phyloP scores from a whole-genome alignment of 2,113 vertebrate genomes.

The Leuciscus idus region DNA sequence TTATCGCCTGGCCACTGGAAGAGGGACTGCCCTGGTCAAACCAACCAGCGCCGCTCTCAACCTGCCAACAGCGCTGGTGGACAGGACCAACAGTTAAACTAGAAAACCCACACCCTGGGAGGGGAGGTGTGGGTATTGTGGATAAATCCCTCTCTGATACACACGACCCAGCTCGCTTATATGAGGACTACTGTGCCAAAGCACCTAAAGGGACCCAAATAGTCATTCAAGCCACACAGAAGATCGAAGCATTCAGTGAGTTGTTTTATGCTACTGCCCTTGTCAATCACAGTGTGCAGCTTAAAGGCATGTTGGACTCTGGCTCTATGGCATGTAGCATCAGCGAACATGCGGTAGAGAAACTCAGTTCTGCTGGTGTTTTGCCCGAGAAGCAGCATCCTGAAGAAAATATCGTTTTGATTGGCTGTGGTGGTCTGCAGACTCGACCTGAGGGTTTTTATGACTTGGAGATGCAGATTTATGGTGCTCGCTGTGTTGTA shows the following conservation, averaged over 20 bases:
- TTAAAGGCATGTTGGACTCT: constrained; percentile 47
- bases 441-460: background rate
- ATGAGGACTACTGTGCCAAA: constrained; percentile 5
- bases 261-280: constrained; percentile 51
- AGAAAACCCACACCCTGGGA: constrained; percentile 17
- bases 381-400: too few species aligned
- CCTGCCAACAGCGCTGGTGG: background rate
- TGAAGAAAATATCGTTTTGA: too few species aligned
- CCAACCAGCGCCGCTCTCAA: background rate
- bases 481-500: too few species aligned
- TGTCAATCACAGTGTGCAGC: background rate
- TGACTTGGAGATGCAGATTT: background rate
- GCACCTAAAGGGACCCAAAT: background rate
- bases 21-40: constrained; percentile 28
- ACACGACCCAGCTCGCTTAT: constrained; percentile 19
- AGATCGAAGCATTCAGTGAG: background rate
- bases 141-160: constrained; percentile 2
- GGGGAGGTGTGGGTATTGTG: constrained; percentile 15
- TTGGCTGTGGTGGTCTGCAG: too few species aligned
- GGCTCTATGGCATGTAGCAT: constrained; percentile 55
- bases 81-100: constrained; percentile 6
- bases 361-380: background rate
- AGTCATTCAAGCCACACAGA: constrained; percentile 39
- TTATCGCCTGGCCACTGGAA: constrained; percentile 37
- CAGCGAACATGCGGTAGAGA: constrained; percentile 12